Conservation (phyloP, 2,113 vertebrate genomes). For the Odobenus rosmarus region DNA sequence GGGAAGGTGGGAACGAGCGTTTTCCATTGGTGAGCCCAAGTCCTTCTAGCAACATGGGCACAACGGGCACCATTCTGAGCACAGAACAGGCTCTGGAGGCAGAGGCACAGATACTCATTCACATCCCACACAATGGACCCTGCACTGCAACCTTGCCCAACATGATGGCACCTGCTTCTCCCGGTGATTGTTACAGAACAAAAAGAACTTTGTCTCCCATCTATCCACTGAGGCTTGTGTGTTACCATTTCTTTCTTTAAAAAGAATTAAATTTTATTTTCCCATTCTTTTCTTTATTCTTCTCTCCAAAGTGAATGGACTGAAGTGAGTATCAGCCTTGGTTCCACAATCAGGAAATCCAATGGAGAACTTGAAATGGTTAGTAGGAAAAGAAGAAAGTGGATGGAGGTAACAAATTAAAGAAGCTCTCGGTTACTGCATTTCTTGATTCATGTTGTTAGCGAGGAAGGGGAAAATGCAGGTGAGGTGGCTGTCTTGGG, state of each 20-base stretch:
- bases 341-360: slow-evolving; percentile 69
- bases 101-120: slow-evolving; percentile 69
- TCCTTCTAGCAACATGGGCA: slow-evolving; percentile 84
- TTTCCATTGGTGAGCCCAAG: slow-evolving; percentile 81
- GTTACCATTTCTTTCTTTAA: slow-evolving; percentile 85
- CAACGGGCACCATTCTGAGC: slow-evolving; percentile 85
- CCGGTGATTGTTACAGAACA: slow-evolving; percentile 81
- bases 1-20: slow-evolving; percentile 84
- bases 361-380: slow-evolving; percentile 67
- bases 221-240: slow-evolving; percentile 77
- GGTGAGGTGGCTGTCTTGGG: neutral
- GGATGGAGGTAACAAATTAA: neutral
- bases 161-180: slow-evolving; percentile 84
- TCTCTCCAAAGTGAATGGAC: slow-evolving; percentile 81
- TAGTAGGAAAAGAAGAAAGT: slow-evolving; percentile 55
- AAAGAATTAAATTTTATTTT: slow-evolving; percentile 82
- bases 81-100: slow-evolving; percentile 79
- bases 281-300: slow-evolving; percentile 72
- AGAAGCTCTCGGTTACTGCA: neutral
- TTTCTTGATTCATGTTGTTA: neutral
- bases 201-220: slow-evolving; percentile 83
- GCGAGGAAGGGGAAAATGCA: neutral
- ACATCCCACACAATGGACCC: slow-evolving; percentile 84
- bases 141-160: slow-evolving; percentile 84
- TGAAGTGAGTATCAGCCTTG: slow-evolving; percentile 82